Conservation (phyloP, 2,113 vertebrate genomes). For the Eurystomus gularis region DNA sequence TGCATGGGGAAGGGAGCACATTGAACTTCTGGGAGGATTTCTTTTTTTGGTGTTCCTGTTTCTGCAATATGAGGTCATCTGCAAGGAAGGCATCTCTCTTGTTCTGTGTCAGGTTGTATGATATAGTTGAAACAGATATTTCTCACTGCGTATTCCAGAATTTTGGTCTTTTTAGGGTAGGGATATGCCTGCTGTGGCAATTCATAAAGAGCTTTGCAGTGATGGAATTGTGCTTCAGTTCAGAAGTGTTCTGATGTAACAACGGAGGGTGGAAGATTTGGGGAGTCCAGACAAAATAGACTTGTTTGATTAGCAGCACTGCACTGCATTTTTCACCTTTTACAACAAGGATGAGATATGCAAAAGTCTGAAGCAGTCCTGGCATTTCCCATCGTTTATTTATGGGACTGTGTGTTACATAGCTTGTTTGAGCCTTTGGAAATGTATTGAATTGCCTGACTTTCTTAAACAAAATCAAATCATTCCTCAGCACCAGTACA, state of each 20-base stretch:
- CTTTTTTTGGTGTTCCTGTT: not conserved
- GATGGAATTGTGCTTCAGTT: not conserved
- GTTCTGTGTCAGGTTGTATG: not conserved
- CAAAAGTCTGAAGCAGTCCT: not conserved
- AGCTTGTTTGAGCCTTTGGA: not conserved
- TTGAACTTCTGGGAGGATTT: not conserved
- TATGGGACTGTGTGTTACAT: not conserved
- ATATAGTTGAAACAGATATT: not conserved
- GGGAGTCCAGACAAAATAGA: not conserved
- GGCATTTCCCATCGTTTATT: not conserved
- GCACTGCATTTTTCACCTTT: not conserved
- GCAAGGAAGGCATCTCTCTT: not conserved
- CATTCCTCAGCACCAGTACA: not conserved
- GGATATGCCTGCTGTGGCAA: not conserved
- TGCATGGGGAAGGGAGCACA: not conserved
- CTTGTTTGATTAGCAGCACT: not conserved
- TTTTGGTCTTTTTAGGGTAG: not conserved
- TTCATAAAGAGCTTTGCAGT: not conserved
- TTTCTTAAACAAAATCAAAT: not conserved
- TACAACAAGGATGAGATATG: not conserved
- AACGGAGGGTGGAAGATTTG: not conserved
- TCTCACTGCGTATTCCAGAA: not conserved
- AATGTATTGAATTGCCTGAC: not conserved
- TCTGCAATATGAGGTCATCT: not conserved
- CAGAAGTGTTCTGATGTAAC: not conserved